Percentiles rank a stretch among this genome's conserved stretches.
Evolutionary conservation across 64 coral and sea anemone species (phyloP).

Genomic region (Montipora foliosa): DNA sequence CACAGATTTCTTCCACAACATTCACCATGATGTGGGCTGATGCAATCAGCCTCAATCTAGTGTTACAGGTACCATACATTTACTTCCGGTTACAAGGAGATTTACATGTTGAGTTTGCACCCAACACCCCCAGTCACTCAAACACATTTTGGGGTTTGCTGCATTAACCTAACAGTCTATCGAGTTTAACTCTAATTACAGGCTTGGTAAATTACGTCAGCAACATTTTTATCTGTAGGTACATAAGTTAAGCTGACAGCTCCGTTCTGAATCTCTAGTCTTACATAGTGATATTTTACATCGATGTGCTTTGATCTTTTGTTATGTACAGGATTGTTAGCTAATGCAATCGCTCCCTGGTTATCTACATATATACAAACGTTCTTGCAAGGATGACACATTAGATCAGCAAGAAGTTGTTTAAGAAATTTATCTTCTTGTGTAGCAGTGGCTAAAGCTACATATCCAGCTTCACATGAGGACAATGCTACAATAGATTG

Average conservation of each 20-base stretch:
- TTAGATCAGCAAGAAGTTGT: constrained; percentile 33
- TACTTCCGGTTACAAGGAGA: background rate
- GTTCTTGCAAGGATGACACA: background rate
- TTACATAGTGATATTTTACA: constrained; percentile 34
- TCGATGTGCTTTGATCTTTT: constrained; percentile 26
- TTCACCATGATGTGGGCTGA: too few species aligned
- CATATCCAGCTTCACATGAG: constrained; percentile 60
- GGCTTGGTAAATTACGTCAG: constrained; percentile 22
- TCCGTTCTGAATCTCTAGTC: constrained; percentile 27
- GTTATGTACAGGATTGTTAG: constrained; percentile 48
- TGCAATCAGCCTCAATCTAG: background rate
- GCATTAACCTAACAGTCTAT: background rate
- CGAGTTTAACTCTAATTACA: background rate
- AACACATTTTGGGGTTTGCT: background rate
- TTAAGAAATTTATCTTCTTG: constrained; percentile 30
- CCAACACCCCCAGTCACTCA: background rate
- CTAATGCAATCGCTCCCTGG: constrained; percentile 51
- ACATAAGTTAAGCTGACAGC: background rate
- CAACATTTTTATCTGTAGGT: too few species aligned
- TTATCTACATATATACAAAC: constrained; percentile 34
- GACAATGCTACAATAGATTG: constrained; percentile 44
- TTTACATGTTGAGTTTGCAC: background rate
- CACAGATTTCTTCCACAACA: too few species aligned
- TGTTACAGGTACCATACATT: background rate
- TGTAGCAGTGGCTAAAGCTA: constrained; percentile 2